phyloP scores from a whole-genome alignment of 2,888 invertebrate genomes.

The Cecidostiba fungosa region DNA sequence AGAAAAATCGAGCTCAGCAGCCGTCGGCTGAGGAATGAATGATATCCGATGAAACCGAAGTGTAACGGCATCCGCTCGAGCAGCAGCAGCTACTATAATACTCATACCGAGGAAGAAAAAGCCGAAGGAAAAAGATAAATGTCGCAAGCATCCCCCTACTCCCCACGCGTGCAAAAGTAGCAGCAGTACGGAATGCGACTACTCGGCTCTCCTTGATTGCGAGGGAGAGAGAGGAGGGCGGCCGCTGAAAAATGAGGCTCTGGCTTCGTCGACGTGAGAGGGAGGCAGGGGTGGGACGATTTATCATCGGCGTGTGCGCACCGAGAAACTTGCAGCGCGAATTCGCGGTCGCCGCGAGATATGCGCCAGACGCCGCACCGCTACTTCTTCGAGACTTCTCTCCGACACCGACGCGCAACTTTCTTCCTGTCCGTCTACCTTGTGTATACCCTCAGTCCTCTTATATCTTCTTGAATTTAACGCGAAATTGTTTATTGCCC shows the following conservation, averaged over 20 bases:
- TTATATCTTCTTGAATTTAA: background rate
- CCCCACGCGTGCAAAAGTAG: background rate
- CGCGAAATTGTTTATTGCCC: background rate
- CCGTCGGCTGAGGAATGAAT: slow-evolving; percentile 50
- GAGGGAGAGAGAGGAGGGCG: slow-evolving; percentile 43
- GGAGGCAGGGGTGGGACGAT: slow-evolving; percentile 67
- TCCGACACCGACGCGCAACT: slow-evolving; percentile 46
- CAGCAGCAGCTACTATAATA: background rate
- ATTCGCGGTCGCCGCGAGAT: slow-evolving; percentile 49
- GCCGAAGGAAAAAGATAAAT: slow-evolving; percentile 57
- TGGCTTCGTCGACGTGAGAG: slow-evolving; percentile 60
- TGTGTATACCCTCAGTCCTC: background rate
- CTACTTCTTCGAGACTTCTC: slow-evolving; percentile 45
- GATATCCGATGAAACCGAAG: slow-evolving; percentile 59
- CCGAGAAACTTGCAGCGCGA: slow-evolving; percentile 51
- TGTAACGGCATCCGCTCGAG: slow-evolving; percentile 36
- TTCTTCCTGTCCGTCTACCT: slow-evolving; percentile 58
- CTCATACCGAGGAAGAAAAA: slow-evolving; percentile 20
- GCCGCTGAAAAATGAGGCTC: slow-evolving; percentile 69
- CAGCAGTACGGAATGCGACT: slow-evolving; percentile 61
- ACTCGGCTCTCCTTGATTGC: slow-evolving; percentile 64
- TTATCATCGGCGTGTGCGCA: slow-evolving; percentile 70
- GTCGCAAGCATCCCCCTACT: slow-evolving; percentile 38
- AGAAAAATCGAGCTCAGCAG: slow-evolving; percentile 55
- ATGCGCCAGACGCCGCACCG: slow-evolving; percentile 35